Base-by-base conservation (phyloP, 2,888 invertebrate species). In the Perizoma flavofasciatum region DNA sequence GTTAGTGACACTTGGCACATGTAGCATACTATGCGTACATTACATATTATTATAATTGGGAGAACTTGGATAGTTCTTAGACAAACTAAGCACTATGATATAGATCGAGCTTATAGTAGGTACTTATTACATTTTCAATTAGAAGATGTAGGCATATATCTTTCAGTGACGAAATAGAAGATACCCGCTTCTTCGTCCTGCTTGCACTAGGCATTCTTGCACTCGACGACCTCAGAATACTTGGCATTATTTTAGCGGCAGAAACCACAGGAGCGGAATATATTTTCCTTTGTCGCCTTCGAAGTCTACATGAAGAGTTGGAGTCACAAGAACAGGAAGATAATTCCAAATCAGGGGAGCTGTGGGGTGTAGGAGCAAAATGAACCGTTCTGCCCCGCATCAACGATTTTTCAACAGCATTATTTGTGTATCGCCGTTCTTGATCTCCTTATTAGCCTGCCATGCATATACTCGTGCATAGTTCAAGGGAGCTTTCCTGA, bases 71-170 rank as follows among this genome's bases (percentile, higher is more conserved):
- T 22, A 22, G 22, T 22, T 22, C 22, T 22, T 22, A 22, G 3
- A 22, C 1, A 3, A 22, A 22, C 22, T 22, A 22, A 22, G 1
- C 22, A 22, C 22, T 22, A 22, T 22, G 22, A 2, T 22, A 22
- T 22, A 22, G 22, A 2, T 22, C 1, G 22, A 22, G 22, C 22
- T n/a, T n/a, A n/a, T n/a, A 22, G 3, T 22, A 22, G n/a, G n/a
- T 22, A 22, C 22, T 9, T 34, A 37, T 57, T 68, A 94, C 95
- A 88, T 94, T 92, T 70, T 86, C 77, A 44, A 94, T 88, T 48
- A 94, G 86, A 56, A 93, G 82, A 73, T 93, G 90, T 76, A 94
- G 82, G 75, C 94, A 94, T 40, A 94, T 72, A 48, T 89, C 89
- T 66, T 93, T 93, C 35, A 94, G 78, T 5, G 82, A 80, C 45